Evolutionary conservation across 2,888 invertebrate species (phyloP), one percentile per base, ranked within the genome.

Genomic region (Phytoseiulus persimilis): DNA sequence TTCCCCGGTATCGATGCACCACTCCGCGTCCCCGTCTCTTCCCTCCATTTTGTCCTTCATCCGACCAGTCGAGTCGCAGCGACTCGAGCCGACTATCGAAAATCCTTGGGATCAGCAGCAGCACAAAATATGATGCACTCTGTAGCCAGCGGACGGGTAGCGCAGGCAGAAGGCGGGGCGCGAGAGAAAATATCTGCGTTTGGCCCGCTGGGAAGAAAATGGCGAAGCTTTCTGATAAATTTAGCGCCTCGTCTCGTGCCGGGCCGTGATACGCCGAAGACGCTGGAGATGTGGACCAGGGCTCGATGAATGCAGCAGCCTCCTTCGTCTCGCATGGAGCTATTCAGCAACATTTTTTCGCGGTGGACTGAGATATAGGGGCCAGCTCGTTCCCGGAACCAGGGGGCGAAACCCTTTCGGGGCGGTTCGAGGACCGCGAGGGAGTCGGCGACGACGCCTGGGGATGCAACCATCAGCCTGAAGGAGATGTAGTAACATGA

Each of bases 71-170:
- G 65, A 65, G 18, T 65, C 14, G 65, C 65, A 23, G 18, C 65
- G 65, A 28, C 1, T 23, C 65, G 65, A 18, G 65, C 65, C 65
- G 65, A 65, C 65, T 65, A 65, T 65, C 65, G 65, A 18, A 65
- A 65, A 65, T 65, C 65, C 28, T 65, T 65, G 65, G 65, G 65
- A 65, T 65, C 65, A 65, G 65, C 65, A 65, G 65, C 9, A 65
- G 65, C 65, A 65, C 65, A 65, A 65, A 65, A 65, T 65, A 65
- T 65, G 65, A 65, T 65, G 65, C 65, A 65, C 65, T 65, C 65
- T 65, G 11, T 2, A 65, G 65, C 65, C 18, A 18, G 65, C 65
- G 18, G 65, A 65, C 65, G 65, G 65, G 9, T 28, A 65, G 65
- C 65, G 65, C 65, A 2, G 65, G 65, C 1, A 14, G 65, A 65